Evolutionary conservation across 1,140 invertebrate genomes (phyloP).

Genomic region (Callitettix versicolor): DNA sequence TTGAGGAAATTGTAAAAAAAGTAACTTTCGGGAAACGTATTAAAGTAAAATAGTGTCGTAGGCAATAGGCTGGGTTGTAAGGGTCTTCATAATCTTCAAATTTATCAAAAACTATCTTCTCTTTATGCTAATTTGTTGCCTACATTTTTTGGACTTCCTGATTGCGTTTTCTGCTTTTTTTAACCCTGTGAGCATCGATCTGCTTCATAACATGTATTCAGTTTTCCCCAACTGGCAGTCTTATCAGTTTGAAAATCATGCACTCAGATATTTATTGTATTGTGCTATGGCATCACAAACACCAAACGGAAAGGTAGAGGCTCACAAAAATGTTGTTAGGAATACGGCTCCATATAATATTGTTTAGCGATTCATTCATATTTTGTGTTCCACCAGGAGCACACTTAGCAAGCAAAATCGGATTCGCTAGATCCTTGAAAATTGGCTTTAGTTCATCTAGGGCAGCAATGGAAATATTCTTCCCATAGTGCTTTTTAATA

Average conservation of each 20-base stretch:
- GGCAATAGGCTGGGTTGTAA: background rate
- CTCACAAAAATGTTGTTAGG: conserved; percentile 5
- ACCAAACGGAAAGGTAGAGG: background rate
- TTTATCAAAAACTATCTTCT: background rate
- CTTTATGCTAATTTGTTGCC: background rate
- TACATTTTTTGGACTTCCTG: conserved; percentile 3
- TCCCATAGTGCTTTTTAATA: too few relatives aligned
- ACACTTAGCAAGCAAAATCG: background rate
- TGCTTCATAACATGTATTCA: background rate
- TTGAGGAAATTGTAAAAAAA: too few relatives aligned
- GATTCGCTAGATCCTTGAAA: background rate
- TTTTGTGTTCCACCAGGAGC: background rate
- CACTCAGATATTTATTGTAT: conserved; percentile 9
- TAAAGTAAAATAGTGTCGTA: too few relatives aligned
- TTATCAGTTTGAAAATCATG: background rate
- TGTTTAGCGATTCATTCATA: background rate
- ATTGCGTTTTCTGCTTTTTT: background rate
- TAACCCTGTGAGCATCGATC: background rate
- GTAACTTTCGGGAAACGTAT: too few relatives aligned
- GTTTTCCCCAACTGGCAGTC: background rate
- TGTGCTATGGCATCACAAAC: conserved; percentile 8
- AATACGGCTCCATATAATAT: conserved; percentile 1
- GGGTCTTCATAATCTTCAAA: background rate
- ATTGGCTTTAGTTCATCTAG: background rate
- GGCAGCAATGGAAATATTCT: conserved; percentile 4